Evolutionary conservation across 2,797 vertebrate species (phyloP).

Genomic region (Cygnus olor): DNA sequence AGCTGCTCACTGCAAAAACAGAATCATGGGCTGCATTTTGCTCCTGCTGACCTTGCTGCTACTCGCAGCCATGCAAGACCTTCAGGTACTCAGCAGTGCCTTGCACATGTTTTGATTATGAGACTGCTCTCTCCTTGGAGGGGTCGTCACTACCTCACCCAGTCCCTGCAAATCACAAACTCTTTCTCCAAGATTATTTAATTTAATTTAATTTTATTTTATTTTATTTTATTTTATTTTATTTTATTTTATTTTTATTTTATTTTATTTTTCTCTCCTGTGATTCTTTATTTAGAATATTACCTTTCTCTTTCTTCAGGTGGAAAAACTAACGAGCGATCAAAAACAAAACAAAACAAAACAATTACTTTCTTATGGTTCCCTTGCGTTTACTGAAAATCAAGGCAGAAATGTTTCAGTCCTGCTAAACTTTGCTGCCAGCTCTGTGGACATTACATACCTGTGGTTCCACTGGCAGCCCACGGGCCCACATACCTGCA

Average conservation of each 20-base stretch:
- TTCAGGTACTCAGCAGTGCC: constrained; percentile 15
- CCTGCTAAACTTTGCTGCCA: not conserved
- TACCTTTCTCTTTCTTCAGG: not conserved
- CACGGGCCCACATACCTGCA: not conserved
- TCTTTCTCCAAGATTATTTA: not conserved
- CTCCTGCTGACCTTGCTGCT: constrained; percentile 14
- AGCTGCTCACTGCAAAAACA: not conserved
- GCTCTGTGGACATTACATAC: fast-evolving
- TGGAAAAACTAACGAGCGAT: not conserved
- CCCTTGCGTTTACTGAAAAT: not conserved
- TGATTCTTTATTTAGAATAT: not conserved
- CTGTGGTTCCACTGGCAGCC: not conserved
- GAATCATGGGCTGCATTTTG: not conserved
- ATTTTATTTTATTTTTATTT: not conserved
- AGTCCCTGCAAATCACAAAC: not conserved
- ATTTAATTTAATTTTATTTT: not conserved
- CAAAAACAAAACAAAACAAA: not conserved
- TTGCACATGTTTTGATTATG: constrained; percentile 21
- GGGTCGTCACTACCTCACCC: not conserved
- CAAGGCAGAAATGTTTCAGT: not conserved
- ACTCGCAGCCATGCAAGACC: constrained; percentile 4
- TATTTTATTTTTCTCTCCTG: not conserved
- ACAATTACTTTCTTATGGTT: not conserved
- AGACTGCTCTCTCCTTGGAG: constrained; percentile 3
- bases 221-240: not conserved